Evolutionary conservation across 2,888 invertebrate species (phyloP).

Genomic region (Chalcis sispes): DNA sequence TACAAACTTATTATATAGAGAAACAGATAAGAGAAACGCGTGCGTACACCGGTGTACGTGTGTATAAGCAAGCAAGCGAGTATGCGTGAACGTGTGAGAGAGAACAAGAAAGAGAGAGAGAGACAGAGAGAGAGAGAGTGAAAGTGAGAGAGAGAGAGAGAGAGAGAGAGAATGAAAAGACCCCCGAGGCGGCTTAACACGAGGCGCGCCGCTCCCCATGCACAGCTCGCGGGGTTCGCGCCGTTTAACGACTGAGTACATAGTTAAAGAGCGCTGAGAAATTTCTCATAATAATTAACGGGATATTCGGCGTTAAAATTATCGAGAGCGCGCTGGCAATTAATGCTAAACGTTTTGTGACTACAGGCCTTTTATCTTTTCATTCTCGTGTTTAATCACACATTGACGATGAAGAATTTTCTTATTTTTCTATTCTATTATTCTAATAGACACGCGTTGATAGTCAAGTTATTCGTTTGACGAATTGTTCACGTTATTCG

Average conservation of each 20-base stretch:
- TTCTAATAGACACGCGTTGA: too few species aligned
- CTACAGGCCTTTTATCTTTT: too few species aligned
- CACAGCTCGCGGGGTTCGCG: slow-evolving; percentile 8
- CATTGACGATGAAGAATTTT: too few species aligned
- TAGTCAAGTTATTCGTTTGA: too few species aligned
- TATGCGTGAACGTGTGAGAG: not conserved
- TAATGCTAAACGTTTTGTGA: too few species aligned
- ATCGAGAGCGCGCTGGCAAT: too few species aligned
- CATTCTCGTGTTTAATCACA: too few species aligned
- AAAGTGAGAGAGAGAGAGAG: not conserved
- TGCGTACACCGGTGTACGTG: not conserved
- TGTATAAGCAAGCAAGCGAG: not conserved
- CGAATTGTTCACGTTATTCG: too few species aligned
- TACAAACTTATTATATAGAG: not conserved
- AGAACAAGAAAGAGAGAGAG: not conserved
- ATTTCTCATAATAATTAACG: too few species aligned
- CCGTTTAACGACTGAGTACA: slow-evolving; percentile 39
- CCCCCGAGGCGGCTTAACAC: slow-evolving; percentile 26
- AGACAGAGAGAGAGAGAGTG: not conserved
- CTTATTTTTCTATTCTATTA: too few species aligned
- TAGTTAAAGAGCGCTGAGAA: not conserved
- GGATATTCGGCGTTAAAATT: too few species aligned
- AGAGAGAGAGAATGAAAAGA: not conserved
- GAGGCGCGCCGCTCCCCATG: too few species aligned
- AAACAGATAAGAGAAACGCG: not conserved